Evolutionary conservation across 1,140 invertebrate genomes (phyloP), one percentile per base, ranked within the genome.

Genomic region (Halictus rubicundus): DNA sequence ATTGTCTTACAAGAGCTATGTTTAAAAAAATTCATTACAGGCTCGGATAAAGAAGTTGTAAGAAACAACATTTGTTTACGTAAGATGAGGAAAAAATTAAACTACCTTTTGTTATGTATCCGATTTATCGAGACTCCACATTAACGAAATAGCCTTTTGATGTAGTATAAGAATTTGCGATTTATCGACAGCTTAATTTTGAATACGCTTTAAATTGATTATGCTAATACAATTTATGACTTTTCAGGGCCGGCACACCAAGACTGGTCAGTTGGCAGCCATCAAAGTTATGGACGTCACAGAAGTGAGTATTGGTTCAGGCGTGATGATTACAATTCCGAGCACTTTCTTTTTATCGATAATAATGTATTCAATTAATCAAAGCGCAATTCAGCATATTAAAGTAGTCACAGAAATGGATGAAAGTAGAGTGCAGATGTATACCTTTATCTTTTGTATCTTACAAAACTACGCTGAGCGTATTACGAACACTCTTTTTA

Each of bases 201-300:
- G 42, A 46, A 46, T 60, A 10, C 32, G 19, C 54, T 37, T 37
- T 9, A 39, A n/a, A 23, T 19, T 16, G 10, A 49, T 52, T 23
- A 57, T 83, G 49, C 70, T 72, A 65, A 82, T n/a, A 39, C 21
- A 12, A 23, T 87, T 79, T 71, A 79, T 76, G 82, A 69, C 84
- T 90, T 93, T 93, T 23, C 89, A 99, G 97, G 99, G 99, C 78
- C 96, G 98, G n/a, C 99, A 99, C 93, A 99, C 98, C 75, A 99
- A 99, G 95, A 99, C 99, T 87, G 98, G 98, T 82, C 98, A 99
- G 93, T 94, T 99, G 94, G 99, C 99, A 82, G 99, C 99, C 92
- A 99, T 99, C 93, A 99, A 99, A 95, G 98, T 99, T 91, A 99
- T 99, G 99, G 99, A 99, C 94, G 98, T 99, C 84, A 99, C 98